Base-by-base conservation (phyloP, 1,140 invertebrate species). In the Aphelinus atriplicis region DNA sequence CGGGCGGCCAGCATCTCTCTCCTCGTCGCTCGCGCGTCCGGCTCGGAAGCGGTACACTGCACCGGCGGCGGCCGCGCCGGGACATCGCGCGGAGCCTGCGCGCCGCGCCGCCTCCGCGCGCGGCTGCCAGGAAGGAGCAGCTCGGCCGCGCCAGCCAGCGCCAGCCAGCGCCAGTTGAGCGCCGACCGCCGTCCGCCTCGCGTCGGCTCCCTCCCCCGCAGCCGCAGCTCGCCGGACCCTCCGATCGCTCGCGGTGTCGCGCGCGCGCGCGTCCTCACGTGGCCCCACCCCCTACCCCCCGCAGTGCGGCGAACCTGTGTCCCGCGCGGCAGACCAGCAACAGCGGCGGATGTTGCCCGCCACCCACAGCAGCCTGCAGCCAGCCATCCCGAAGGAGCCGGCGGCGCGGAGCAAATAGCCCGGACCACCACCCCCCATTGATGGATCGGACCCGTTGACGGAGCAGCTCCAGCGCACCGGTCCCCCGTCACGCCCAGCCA, bases 101-200 rank as follows among this genome's bases (percentile, higher is more conserved):
- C 47, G 47, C 10, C 50, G 48, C 10, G 51, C 9, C 9, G 51
- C 4, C 51, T 53, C 1, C 9, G 9, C 10, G 48, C 10, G 7
- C 47, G 3, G 63, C 4, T 0, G 63, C 10, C 43, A 5, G 63
- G 50, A 48, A 63, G 50, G 47, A 65, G 47, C 62, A 26, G 51
- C 51, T 9, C 51, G 51, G 47, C 47, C 62, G 47, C 50, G 47
- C 50, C 43, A 5, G 63, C 47, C 63, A n/a, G 47, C 46, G 4
- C 51, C 50, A 26, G 47, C 10, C 3, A 7, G n/a, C 45, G 10
- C 56, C 65, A 67, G 65, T 67, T 46, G 65, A 67, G 65, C 65
- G 65, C 65, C 51, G 65, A 67, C 65, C 65, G 65, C 48, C 53
- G 53, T 56, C 48, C 51, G 26, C 7, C 7, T 55, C 65, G 65